Conservation (phyloP, 2,888 invertebrate genomes). For the Eupeodes luniger region DNA sequence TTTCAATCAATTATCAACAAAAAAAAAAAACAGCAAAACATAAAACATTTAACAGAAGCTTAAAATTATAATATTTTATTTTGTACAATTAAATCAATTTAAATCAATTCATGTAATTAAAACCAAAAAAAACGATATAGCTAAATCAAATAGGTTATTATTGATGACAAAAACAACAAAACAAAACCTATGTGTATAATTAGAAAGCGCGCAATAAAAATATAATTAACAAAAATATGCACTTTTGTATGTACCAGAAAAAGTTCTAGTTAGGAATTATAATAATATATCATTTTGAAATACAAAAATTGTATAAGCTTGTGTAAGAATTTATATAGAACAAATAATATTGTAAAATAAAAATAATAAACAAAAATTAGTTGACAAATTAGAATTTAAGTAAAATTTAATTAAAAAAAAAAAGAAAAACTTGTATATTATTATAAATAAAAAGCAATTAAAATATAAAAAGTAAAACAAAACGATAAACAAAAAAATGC, state of each 20-base stretch:
- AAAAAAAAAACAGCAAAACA: constrained; percentile 9
- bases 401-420: constrained; percentile 36
- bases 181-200: background rate
- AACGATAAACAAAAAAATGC: constrained; percentile 53
- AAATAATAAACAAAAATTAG: constrained; percentile 48
- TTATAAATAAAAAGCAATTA: constrained; percentile 33
- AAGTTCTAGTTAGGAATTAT: constrained; percentile 42
- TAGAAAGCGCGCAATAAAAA: constrained; percentile 42
- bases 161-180: background rate
- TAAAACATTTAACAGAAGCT: constrained; percentile 22
- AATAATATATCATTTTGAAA: constrained; percentile 7
- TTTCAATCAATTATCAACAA: constrained; percentile 43
- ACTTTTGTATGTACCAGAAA: constrained; percentile 57
- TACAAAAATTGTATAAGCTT: constrained; percentile 1
- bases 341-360: constrained; percentile 18
- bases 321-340: background rate
- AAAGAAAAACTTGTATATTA: constrained; percentile 42
- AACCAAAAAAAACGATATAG: background rate
- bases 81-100: constrained; percentile 31
- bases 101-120: constrained; percentile 27
- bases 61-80: constrained; percentile 19
- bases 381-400: constrained; percentile 40
- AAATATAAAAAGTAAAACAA: constrained; percentile 16
- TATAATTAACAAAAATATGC: constrained; percentile 39
- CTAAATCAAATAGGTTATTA: background rate